Conservation (phyloP, 2,113 vertebrate species). For the Hippocampus mohnikei region DNA sequence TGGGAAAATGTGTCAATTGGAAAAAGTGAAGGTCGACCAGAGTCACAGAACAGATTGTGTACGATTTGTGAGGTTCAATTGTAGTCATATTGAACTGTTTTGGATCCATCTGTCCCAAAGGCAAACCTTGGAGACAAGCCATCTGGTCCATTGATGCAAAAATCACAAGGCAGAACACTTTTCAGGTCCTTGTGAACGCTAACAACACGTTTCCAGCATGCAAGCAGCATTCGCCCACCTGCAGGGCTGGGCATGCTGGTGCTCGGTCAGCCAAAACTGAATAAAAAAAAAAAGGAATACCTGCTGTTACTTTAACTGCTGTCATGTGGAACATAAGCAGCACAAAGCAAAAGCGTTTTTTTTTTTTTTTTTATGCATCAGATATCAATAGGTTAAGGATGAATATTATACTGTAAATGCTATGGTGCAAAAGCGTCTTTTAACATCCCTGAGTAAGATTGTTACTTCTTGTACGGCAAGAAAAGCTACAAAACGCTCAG, state of each 20-base stretch:
- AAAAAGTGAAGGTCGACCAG: neutral
- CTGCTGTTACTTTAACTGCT: neutral
- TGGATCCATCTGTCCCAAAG: slow-evolving; percentile 6
- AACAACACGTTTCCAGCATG: slow-evolving; percentile 1
- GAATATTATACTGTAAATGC: too few relatives aligned
- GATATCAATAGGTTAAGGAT: too few relatives aligned
- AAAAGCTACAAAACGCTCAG: too few relatives aligned
- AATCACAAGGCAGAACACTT: slow-evolving; percentile 8
- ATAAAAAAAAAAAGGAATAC: neutral
- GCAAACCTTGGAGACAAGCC: neutral
- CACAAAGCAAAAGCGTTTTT: neutral
- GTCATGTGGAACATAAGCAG: neutral
- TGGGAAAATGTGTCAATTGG: neutral
- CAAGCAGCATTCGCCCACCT: neutral
- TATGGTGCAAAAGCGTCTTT: too few relatives aligned
- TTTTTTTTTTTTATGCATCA: too few relatives aligned
- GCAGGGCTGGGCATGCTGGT: neutral
- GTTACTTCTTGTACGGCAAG: too few relatives aligned
- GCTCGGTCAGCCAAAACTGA: slow-evolving; percentile 5
- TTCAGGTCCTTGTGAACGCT: neutral
- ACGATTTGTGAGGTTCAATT: neutral
- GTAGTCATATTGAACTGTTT: neutral
- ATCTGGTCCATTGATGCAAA: neutral
- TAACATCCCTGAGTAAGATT: too few relatives aligned
- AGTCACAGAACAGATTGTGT: neutral